Conservation (phyloP, 2,113 vertebrate species). For the Channa argus region DNA sequence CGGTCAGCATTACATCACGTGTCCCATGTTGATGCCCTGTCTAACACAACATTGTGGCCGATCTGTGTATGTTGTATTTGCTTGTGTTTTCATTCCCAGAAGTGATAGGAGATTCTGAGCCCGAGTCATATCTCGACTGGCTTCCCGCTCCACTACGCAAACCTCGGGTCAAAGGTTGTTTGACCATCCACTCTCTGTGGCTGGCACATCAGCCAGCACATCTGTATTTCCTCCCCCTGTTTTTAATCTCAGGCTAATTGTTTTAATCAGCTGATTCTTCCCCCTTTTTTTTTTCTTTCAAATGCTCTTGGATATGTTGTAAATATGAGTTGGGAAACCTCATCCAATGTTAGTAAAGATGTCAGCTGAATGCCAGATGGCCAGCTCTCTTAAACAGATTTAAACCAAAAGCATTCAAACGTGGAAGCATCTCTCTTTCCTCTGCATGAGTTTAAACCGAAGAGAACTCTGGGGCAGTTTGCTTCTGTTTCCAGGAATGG, state of each 20-base stretch:
- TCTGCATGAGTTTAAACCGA: too few species aligned
- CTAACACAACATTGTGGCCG: too few species aligned
- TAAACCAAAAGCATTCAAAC: too few species aligned
- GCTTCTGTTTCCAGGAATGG: too few species aligned
- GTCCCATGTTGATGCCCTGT: too few species aligned
- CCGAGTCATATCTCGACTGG: constrained; percentile 70
- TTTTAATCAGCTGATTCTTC: not conserved
- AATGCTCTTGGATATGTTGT: not conserved
- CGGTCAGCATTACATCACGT: too few species aligned
- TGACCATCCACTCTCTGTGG: not conserved
- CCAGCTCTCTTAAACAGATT: not conserved
- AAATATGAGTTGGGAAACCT: not conserved
- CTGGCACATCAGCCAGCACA: not conserved
- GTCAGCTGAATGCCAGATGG: not conserved
- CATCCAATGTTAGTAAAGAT: not conserved
- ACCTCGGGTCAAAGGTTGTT: constrained; percentile 67
- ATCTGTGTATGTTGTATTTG: not conserved
- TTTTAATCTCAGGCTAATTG: not conserved
- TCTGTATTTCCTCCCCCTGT: constrained; percentile 5
- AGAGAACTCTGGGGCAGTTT: too few species aligned
- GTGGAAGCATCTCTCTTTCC: too few species aligned
- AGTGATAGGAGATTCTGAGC: constrained; percentile 50
- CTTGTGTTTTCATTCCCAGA: constrained; percentile 60
- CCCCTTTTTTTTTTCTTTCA: constrained; percentile 2
- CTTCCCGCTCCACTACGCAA: constrained; percentile 64